phyloP scores from a whole-genome alignment of 2,797 vertebrate species.

The Loriculus beryllinus region DNA sequence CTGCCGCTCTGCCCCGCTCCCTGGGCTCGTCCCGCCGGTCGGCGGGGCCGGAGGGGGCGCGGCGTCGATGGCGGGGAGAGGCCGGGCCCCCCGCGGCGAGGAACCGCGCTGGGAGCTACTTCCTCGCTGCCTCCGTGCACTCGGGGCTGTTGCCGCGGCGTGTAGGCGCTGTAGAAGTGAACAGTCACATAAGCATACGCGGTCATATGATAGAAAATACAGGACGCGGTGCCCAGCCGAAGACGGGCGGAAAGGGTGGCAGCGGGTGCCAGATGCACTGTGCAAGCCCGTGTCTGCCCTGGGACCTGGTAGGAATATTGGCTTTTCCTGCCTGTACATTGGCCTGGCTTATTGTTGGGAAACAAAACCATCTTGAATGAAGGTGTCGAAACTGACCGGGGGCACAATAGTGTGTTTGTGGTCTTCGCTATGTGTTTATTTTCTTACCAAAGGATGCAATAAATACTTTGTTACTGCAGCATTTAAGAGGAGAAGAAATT shows the following conservation, averaged over 20 bases:
- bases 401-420: not conserved
- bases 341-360: not conserved
- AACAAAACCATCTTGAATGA: not conserved
- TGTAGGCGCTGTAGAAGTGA: rapidly evolving
- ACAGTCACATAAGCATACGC: conserved; percentile 1
- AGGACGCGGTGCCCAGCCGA: not conserved
- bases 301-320: rapidly evolving
- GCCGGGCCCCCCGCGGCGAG: not conserved
- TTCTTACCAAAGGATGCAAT: not conserved
- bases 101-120: not conserved
- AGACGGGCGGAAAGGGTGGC: not conserved
- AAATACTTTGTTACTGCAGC: not conserved
- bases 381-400: not conserved
- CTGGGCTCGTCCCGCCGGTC: not conserved
- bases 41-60: not conserved
- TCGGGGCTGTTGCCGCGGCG: not conserved
- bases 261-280: not conserved
- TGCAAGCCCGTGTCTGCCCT: not conserved
- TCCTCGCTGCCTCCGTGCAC: rapidly evolving
- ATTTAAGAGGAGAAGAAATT: not conserved
- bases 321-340: rapidly evolving
- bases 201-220: rapidly evolving
- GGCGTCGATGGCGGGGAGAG: not conserved
- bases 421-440: not conserved
- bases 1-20: not conserved